phyloP scores from a whole-genome alignment of 1,140 invertebrate species.

The Eciton burchellii region DNA sequence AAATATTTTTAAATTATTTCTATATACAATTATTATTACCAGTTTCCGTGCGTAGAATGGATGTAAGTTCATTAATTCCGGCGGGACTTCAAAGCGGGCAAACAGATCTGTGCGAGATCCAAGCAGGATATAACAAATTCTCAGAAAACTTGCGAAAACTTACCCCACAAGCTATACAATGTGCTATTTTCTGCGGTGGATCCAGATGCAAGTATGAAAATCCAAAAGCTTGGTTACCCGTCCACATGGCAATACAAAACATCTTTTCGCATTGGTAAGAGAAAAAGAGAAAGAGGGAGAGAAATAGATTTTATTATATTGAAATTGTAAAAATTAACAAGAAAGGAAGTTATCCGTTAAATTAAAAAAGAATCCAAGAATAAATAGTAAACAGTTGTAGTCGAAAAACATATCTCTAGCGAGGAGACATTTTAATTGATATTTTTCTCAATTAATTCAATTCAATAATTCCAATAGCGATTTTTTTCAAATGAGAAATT shows the following conservation, averaged over 20 bases:
- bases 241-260: constrained; percentile 91
- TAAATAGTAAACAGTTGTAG: too few relatives aligned
- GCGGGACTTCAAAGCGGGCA: constrained; percentile 80
- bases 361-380: not conserved
- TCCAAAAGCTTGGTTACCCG: constrained; percentile 87
- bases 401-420: too few relatives aligned
- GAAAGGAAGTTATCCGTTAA: not conserved
- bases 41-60: constrained; percentile 76
- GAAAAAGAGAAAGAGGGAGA: too few relatives aligned
- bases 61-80: constrained; percentile 81
- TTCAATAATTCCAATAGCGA: not conserved
- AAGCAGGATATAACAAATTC: constrained; percentile 86
- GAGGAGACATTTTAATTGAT: not conserved
- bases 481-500: constrained; percentile 1
- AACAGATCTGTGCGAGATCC: constrained; percentile 71
- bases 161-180: constrained; percentile 89
- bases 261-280: constrained; percentile 94
- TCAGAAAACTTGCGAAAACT: constrained; percentile 87
- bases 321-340: not conserved
- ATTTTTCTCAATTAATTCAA: not conserved
- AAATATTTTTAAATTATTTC: not conserved
- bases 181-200: constrained; percentile 93
- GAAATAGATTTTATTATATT: constrained; percentile 17
- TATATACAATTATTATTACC: not conserved
- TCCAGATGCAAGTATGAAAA: constrained; percentile 93